Evolutionary conservation across 1,140 invertebrate species (phyloP), one percentile per base, ranked within the genome.

Genomic region (Dreissena polymorpha): DNA sequence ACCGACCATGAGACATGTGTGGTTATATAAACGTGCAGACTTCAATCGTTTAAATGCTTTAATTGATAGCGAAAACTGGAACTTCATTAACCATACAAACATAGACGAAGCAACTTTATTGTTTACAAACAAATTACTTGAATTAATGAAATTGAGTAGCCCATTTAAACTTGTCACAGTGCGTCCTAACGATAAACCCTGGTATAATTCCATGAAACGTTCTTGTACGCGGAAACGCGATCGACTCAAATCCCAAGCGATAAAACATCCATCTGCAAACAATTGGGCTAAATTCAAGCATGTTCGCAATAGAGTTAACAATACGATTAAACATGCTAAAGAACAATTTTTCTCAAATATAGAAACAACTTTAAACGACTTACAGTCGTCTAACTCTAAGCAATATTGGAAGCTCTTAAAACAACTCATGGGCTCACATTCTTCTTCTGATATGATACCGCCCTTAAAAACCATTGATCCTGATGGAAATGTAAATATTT

Each of bases 21-120:
- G 67, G 67, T n/a, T 49, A 27, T 69, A 69, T 29, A 49, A 69
- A 18, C 67, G 50, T 49, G 67, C 14, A 18, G 67, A 69, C 21
- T 69, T 67, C 10, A 29, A 69, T 69, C 10, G 25, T 39, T 69
- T 39, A 29, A 10, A 23, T 29, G 21, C 8, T 10, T 16, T 18
- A 12, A 10, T 69, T 49, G n/a, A 14, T 16, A 10, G 50, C 23
- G 10, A 27, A 69, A 69, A 16, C 12, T 23, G 29, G 5, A 39
- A 16, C n/a, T 13, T 69, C 67, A n/a, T 69, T 10, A 67, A 67
- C 29, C 23, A 67, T 69, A 21, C 18, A 13, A 23, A 39, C 29
- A 29, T 69, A 27, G 67, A 69, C 10, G 8, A 21, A 29, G 12
- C 23, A 16, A 21, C 27, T 29, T 8, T 49, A 69, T 13, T 16